Percentiles rank a stretch among this genome's conserved stretches.
phyloP scores from a whole-genome alignment of 2,888 invertebrate genomes.

The Falcaria lacertinaria region DNA sequence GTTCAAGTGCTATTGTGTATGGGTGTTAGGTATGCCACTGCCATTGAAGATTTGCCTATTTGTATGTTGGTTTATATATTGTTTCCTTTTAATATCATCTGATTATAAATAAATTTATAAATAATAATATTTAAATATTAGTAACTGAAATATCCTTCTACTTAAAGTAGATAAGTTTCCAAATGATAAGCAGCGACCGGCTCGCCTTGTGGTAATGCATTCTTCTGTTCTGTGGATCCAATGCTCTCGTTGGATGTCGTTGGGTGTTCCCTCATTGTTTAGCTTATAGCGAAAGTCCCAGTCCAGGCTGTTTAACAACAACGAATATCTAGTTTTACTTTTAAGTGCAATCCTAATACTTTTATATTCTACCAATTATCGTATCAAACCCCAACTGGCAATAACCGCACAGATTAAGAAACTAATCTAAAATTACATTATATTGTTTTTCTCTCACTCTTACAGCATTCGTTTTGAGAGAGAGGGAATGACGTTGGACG shows the following conservation, averaged over 20 bases:
- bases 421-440: not conserved
- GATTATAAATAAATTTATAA: slow-evolving; percentile 4
- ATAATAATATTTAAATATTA: slow-evolving; percentile 24
- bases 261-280: slow-evolving; percentile 21
- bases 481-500: too few relatives aligned
- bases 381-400: slow-evolving; percentile 1
- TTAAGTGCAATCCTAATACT: slow-evolving; percentile 27
- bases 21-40: slow-evolving; percentile 71
- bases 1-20: slow-evolving; percentile 68
- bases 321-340: slow-evolving; percentile 67
- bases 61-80: slow-evolving; percentile 22
- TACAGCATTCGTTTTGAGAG: not conserved
- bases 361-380: not conserved
- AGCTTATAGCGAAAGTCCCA: slow-evolving; percentile 47
- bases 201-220: slow-evolving; percentile 38
- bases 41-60: slow-evolving; percentile 49
- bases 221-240: slow-evolving; percentile 4
- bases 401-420: not conserved
- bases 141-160: slow-evolving; percentile 40
- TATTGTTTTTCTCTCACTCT: not conserved
- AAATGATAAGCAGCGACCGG: slow-evolving; percentile 48
- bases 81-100: slow-evolving; percentile 8
- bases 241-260: slow-evolving; percentile 17
- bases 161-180: slow-evolving; percentile 38
- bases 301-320: slow-evolving; percentile 72